Evolutionary conservation across 2,797 vertebrate genomes (phyloP), one percentile per base, ranked within the genome.

Genomic region (Heteromormyrus szaboi): DNA sequence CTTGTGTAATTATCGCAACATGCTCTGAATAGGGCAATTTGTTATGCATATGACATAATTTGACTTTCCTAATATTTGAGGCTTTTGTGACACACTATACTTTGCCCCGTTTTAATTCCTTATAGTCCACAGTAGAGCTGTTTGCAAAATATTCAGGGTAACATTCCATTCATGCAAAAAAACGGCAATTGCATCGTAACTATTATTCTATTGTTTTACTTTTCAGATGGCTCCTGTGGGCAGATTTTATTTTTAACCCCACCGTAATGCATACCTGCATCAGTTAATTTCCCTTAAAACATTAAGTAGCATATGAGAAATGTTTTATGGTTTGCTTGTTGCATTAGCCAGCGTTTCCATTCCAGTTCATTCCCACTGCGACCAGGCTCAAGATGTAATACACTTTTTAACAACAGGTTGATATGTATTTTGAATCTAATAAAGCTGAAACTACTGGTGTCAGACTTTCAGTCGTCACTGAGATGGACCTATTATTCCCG

Each of bases 371-470:
- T 81, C 19, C 76, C 76, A 81, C 19, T 81, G 76, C 37, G 1
- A 46, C 72, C 7, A 46, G 72, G 19, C 53, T 84, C 53, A 33
- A 59, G 53, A 59, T 88, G 22, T 68, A 9, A 51, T 17, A 50
- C 29, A 86, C 19, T 33, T 86, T 86, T 41, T 86, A 86, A 86
- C 25, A 29, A 85, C 37, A 41, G 37, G 37, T 41, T 54, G 81
- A 29, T 91, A 92, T 92, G 90, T 37, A 85, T 93, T 19, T 91
- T 92, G 51, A 93, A 93, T 94, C 44, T 94, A 95, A 92, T 95
- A 95, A 95, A 95, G 56, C 46, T 68, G 53, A 94, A 91, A 41
- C 90, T 92, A 93, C 88, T 90, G 89, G 89, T 95, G 12, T 62
- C 85, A 62, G 85, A 41, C 51, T 85, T 85, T 25, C n/a, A 2